Conservation (phyloP, 2,888 invertebrate species). For the Artemia sinica region DNA sequence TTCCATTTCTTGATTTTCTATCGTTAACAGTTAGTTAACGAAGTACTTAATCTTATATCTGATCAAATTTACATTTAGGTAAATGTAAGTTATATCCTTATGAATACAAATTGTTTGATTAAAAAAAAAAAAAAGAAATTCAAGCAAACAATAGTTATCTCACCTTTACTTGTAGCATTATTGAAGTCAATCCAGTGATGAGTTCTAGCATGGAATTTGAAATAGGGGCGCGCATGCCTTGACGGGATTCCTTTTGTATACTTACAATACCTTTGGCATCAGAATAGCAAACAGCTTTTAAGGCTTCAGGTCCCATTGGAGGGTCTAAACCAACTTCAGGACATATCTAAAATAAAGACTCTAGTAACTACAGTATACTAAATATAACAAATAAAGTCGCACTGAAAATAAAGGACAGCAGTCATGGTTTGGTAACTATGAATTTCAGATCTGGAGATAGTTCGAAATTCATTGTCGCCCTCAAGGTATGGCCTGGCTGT, state of each 20-base stretch:
- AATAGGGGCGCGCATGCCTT: constrained; percentile 40
- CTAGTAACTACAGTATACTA: not conserved
- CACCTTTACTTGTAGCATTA: constrained; percentile 70
- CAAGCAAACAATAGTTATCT: constrained; percentile 21
- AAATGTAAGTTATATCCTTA: too few species aligned
- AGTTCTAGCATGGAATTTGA: constrained; percentile 44
- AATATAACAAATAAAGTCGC: too few species aligned
- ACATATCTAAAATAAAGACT: constrained; percentile 40
- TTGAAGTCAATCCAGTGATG: constrained; percentile 68
- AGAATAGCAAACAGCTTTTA: constrained; percentile 67
- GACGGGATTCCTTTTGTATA: constrained; percentile 44
- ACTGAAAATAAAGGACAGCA: too few species aligned
- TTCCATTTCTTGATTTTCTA: too few species aligned
- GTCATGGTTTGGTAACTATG: too few species aligned
- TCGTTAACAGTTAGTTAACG: too few species aligned
- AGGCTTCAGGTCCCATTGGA: constrained; percentile 69
- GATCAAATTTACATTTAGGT: too few species aligned
- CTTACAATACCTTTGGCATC: constrained; percentile 65
- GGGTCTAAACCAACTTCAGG: constrained; percentile 69
- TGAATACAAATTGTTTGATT: too few species aligned
- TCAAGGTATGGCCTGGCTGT: too few species aligned
- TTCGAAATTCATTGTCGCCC: too few species aligned
- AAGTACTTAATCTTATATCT: too few species aligned
- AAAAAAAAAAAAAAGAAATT: not conserved
- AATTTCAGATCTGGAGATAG: too few species aligned